Evolutionary conservation across 2,888 invertebrate genomes (phyloP), one percentile per base, ranked within the genome.

Genomic region (Tribolium freemani): DNA sequence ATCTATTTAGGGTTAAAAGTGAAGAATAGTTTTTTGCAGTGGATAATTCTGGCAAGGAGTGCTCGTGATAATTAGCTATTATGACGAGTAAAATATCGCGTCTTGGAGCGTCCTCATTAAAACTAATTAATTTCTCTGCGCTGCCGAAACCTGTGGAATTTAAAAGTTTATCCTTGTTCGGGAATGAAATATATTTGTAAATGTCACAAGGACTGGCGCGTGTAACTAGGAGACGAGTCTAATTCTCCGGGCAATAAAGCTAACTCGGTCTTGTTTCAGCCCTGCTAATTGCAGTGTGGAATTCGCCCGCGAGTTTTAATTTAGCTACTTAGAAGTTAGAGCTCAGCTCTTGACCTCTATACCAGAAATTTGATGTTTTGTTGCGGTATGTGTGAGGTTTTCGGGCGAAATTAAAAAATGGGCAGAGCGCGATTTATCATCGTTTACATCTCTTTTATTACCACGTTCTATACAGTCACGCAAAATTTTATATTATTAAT

Each of bases 191-290:
- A 74, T 75, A 77, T 77, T 74, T 75, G 70, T 69, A 69, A 77
- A 66, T 74, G 74, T 72, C 74, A 68, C 70, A 61, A 56, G 63
- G 61, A 67, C 6, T 44, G 67, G 54, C 54, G 30, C 54, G 63
- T 73, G 69, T 67, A 71, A 56, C 68, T 73, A 51, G 70, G 67
- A 68, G 74, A 78, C 75, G 75, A 77, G 71, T 77, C 76, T 78
- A 79, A 80, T 80, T 79, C 79, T 77, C 75, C 60, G 66, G 79
- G 76, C 77, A 78, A 80, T 79, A 80, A 80, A 80, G 78, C 78
- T 77, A 79, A 80, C 77, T 77, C 74, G 73, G 75, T 74, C 75
- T 76, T 76, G 78, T 78, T 76, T 73, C 71, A 78, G 74, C 57
- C 67, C 74, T 76, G 75, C 78, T 78, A 78, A 78, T 78, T 76